Evolutionary conservation across 2,113 vertebrate species (phyloP), one percentile per base, ranked within the genome.

Genomic region (Mixornis gularis): DNA sequence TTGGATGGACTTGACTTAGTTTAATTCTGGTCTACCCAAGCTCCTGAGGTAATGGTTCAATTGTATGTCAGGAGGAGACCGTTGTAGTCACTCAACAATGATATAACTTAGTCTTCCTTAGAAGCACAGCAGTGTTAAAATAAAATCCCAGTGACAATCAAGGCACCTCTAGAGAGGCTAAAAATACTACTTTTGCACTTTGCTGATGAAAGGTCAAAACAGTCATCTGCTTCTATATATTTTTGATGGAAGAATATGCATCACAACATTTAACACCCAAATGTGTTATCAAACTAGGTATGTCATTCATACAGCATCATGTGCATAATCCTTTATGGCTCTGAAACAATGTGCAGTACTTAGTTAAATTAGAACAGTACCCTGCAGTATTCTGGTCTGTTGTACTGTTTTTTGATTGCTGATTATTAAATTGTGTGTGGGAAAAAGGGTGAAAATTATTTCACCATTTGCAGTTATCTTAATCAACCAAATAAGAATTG

Each of bases 401-500:
- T 56, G 15, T 85, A 41, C 34, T 94, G 3, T 51, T 93, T 94
- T 84, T 56, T 87, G 18, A 56, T 93, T 93, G 84, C 59, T 40
- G 53, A 86, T 53, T 79, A 81, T 86, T 96, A 81, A 95, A 70
- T 84, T 87, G 5, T 24, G 10, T 18, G 24, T 30, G 5, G 69
- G 19, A 32, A 70, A 78, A 72, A 17, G 6, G 20, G 34, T n/a
- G 22, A 76, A 85, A 79, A 79, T 40, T 6, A 40, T 90, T 94
- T 84, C 55, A 56, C 19, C 40, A 44, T 78, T 90, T 79, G 27
- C 65, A 89, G 22, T 93, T 81, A 85, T 72, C 55, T 94, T 94
- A 96, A 88, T 92, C 55, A 94, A 87, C 13, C 62, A 87, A 92
- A 63, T 92, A 93, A 93, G 52, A 93, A 79, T 85, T 87, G 13